Percentiles rank a stretch among this genome's conserved stretches.
These are phyloP conservation scores for Mormoops blainvillei DNA, from an alignment of 2,113 vertebrate genomes.

Conservation along the genomic window DNA sequence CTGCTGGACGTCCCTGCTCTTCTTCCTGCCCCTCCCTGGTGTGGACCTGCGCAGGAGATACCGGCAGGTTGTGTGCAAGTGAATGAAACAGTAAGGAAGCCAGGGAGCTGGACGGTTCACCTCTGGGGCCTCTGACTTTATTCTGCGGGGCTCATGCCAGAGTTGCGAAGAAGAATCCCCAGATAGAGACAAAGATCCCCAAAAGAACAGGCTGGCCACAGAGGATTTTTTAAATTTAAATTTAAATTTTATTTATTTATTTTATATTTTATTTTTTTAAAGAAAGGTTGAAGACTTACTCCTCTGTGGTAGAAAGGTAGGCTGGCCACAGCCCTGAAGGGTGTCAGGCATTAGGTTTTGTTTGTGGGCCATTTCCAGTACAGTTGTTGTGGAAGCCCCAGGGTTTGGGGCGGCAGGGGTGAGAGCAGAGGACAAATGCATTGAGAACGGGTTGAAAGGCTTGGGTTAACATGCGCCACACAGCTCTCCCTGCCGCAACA, in stretches of 20 bases:
- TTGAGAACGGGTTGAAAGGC: background rate
- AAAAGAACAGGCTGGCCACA: background rate
- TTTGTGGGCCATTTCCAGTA: too few species aligned
- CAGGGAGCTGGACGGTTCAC: background rate
- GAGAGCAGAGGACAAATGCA: background rate
- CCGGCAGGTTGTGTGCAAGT: background rate
- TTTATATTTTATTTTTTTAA: too few species aligned
- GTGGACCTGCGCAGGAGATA: background rate
- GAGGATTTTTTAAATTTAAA: background rate
- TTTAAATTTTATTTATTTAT: too few species aligned
- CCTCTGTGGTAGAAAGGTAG: background rate
- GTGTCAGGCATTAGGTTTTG: background rate
- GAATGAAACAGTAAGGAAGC: background rate
- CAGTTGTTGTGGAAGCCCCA: background rate
- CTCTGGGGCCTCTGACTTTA: background rate
- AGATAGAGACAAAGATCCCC: background rate
- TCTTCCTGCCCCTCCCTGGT: background rate
- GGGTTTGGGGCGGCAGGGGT: background rate
- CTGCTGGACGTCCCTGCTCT: accelerated
- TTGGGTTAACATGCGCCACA: background rate
- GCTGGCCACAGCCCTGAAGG: background rate
- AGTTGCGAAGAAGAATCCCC: background rate
- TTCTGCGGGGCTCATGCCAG: background rate
- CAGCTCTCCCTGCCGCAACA: too few species aligned
- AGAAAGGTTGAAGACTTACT: background rate